Base-by-base conservation (phyloP, 2,797 vertebrate species). In the Acanthurus tractus region DNA sequence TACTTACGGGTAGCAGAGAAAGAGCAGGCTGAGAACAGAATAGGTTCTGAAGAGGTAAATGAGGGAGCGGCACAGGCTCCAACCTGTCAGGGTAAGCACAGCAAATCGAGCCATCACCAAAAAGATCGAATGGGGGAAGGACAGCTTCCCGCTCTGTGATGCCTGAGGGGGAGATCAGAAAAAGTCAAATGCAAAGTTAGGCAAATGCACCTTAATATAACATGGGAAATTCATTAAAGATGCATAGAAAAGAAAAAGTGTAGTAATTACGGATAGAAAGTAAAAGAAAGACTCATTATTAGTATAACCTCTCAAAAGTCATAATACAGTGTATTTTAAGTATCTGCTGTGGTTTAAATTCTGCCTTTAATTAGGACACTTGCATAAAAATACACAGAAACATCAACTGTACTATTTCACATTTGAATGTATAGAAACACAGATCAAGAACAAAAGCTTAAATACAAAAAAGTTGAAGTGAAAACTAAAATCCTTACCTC, bases 1-100 rank as follows among this genome's bases (percentile, higher is more conserved):
- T 58, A 97, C 98, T 98, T 85, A 99, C 98, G 98, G 98, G 89
- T 99, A 99, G 91, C 98, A 99, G 59, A 99, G 96, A 92, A 99
- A 99, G 65, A 99, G 97, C 80, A 99, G 96, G 86, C 97, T 99
- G 72, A 99, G 96, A 78, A 99, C 96, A 0, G 98, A 99, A 88
- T 99, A 98, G 1, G 96, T 97, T 89, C 97, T 96, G 95, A 98
- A 99, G 59, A 99, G 97, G 88, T 98, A 96, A 90, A 99, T 98
- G 81, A 99, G 95, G 22, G 97, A 98, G 14, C 97, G 96, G 67
- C 97, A 99, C 87, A 99, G 88, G 75, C 97, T 98, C 98, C 98
- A 99, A 82, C 97, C 98, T 0, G 97, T 97, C 82, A 98, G 96
- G 2, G 98, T 99, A 40, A 99, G 95, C 76, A 99, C 96, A 2